Evolutionary conservation across 2,113 vertebrate genomes (phyloP).

Genomic region (Pygoscelis antarcticus): DNA sequence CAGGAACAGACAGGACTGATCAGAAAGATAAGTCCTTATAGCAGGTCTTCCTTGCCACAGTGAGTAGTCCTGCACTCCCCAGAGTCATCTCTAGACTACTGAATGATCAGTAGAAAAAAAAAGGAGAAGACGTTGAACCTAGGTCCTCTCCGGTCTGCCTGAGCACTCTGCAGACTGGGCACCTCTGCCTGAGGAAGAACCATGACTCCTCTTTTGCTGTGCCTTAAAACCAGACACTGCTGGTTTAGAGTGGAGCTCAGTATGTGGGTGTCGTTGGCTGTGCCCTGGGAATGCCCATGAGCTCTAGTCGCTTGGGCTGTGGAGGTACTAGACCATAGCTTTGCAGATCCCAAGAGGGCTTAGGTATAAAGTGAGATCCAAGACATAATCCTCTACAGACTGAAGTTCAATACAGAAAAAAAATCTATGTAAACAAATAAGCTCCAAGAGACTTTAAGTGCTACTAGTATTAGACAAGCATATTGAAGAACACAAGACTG

Average conservation of each 20-base stretch:
- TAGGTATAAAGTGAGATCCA: neutral
- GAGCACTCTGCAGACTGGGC: neutral
- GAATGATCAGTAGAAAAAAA: neutral
- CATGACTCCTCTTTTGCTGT: neutral
- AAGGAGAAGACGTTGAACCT: neutral
- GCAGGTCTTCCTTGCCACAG: neutral
- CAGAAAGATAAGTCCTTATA: neutral
- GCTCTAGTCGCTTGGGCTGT: neutral
- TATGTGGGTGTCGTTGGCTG: fast-evolving
- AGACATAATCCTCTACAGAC: neutral
- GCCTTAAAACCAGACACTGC: neutral
- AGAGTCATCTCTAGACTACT: neutral
- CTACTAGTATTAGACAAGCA: neutral
- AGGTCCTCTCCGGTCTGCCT: neutral
- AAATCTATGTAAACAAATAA: neutral
- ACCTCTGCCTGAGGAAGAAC: neutral
- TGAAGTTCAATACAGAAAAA: neutral
- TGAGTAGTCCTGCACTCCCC: neutral
- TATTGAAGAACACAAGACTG: neutral
- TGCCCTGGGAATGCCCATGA: neutral
- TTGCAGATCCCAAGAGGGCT: neutral
- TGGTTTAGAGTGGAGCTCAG: neutral
- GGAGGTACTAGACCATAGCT: neutral
- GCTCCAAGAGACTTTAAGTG: neutral
- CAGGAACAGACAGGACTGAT: neutral